Percentiles rank a stretch among this genome's conserved stretches.
Evolutionary conservation across 2,797 vertebrate species (phyloP).

Genomic region (Hapalemur alaotrensis): DNA sequence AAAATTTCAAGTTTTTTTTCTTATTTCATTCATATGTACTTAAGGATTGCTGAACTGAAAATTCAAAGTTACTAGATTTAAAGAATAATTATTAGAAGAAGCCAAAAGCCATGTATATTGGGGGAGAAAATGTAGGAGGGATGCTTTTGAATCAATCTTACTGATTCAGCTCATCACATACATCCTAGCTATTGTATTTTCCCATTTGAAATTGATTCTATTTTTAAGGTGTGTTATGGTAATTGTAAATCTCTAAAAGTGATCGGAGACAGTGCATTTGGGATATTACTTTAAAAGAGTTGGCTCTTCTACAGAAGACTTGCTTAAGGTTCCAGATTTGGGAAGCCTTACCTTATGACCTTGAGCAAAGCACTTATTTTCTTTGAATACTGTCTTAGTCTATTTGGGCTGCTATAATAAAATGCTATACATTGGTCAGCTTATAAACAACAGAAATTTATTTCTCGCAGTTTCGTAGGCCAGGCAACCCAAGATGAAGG

Average conservation of each 20-base stretch:
- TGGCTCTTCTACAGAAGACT: neutral
- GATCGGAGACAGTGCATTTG: neutral
- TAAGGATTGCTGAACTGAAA: neutral
- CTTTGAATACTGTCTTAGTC: neutral
- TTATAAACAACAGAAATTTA: neutral
- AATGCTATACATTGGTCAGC: neutral
- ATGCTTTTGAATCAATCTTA: neutral
- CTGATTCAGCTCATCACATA: neutral
- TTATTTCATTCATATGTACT: neutral
- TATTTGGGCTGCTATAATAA: neutral
- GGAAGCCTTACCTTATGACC: neutral
- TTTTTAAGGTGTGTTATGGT: neutral
- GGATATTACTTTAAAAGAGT: neutral
- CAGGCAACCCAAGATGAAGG: neutral
- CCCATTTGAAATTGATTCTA: neutral
- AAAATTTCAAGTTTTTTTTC: neutral
- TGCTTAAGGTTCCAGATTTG: neutral
- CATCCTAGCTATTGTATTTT: neutral
- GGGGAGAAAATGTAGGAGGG: neutral
- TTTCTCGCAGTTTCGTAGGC: neutral
- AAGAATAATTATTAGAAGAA: neutral
- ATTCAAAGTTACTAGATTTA: neutral
- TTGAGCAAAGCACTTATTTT: neutral
- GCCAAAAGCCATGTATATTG: neutral
- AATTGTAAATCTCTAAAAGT: neutral